Evolutionary conservation across 1,140 invertebrate species (phyloP).

Genomic region (Cydia pomonella): DNA sequence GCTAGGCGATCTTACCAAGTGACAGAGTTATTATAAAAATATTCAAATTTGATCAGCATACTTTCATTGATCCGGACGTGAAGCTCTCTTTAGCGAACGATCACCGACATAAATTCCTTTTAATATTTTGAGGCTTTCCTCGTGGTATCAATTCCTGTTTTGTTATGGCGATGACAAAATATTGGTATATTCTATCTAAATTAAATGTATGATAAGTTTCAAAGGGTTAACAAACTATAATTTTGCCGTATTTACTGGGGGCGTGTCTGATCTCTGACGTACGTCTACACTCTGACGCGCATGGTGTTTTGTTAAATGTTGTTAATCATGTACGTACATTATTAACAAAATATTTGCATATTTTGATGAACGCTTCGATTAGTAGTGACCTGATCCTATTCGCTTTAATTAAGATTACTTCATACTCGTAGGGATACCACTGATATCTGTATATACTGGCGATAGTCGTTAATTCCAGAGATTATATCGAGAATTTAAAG

Average conservation of each 20-base stretch:
- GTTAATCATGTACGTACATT: not conserved
- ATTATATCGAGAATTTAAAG: not conserved
- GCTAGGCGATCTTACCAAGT: too few relatives aligned
- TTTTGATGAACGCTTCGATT: not conserved
- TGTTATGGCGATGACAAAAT: too few relatives aligned
- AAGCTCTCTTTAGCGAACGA: too few relatives aligned
- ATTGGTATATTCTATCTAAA: too few relatives aligned
- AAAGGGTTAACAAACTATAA: too few relatives aligned
- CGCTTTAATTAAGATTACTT: conserved; percentile 16
- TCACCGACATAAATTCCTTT: too few relatives aligned
- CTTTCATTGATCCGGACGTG: too few relatives aligned
- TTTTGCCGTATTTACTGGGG: not conserved
- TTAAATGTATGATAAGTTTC: too few relatives aligned
- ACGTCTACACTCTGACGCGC: not conserved
- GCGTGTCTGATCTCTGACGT: not conserved
- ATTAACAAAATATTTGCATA: not conserved
- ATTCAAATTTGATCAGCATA: too few relatives aligned
- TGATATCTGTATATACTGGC: not conserved
- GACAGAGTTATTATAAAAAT: too few relatives aligned
- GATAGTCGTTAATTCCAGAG: not conserved
- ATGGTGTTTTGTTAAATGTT: not conserved
- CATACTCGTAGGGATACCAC: not conserved
- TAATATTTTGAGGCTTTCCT: too few relatives aligned
- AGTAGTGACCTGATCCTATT: not conserved
- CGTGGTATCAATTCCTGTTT: too few relatives aligned